Evolutionary conservation across 1,140 invertebrate species (phyloP).

Genomic region (Aporrectodea caliginosa): DNA sequence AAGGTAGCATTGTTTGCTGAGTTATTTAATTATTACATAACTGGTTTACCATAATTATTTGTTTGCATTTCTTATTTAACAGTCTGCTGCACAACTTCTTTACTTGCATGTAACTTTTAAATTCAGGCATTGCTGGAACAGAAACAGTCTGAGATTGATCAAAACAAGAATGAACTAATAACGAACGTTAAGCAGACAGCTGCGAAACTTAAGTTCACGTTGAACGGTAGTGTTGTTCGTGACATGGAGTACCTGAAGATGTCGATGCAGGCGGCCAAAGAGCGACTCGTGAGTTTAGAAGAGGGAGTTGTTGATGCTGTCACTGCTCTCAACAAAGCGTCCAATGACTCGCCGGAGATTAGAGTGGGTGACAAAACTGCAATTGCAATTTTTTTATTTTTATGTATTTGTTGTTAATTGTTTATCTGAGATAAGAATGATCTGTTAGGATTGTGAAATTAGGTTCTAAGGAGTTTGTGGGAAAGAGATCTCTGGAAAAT

Average conservation of each 20-base stretch:
- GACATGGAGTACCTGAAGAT: constrained; percentile 20
- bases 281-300: constrained; percentile 17
- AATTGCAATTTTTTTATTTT: too few relatives aligned
- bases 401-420: too few relatives aligned
- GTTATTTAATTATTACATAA: too few relatives aligned
- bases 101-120: neutral
- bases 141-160: constrained; percentile 24
- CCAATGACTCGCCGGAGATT: constrained; percentile 8
- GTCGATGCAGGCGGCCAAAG: constrained; percentile 6
- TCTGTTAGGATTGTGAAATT: too few relatives aligned
- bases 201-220: constrained; percentile 25
- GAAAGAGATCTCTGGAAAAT: too few relatives aligned
- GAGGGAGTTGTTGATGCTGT: neutral
- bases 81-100: too few relatives aligned
- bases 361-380: too few relatives aligned
- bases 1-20: too few relatives aligned
- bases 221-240: constrained; percentile 22
- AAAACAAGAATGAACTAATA: constrained; percentile 18
- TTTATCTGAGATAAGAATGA: too few relatives aligned
- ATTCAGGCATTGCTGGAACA: constrained; percentile 20
- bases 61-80: too few relatives aligned
- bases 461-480: too few relatives aligned
- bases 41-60: too few relatives aligned
- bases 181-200: constrained; percentile 21
- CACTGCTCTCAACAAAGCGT: neutral